Base-by-base conservation (phyloP, 2,113 vertebrate species). In the Crotalus viridis region DNA sequence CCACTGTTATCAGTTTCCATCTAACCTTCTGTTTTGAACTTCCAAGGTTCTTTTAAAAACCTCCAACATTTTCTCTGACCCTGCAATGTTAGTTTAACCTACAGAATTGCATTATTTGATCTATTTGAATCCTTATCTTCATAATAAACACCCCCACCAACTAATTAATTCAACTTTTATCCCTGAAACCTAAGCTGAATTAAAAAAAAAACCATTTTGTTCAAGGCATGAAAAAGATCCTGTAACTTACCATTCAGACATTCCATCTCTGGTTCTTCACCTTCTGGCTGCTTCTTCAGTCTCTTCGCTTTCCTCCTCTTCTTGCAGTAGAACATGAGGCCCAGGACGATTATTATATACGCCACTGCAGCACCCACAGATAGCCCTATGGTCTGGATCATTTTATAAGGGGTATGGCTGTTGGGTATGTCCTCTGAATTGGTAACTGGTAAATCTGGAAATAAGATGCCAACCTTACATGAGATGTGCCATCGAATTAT, bases 291-390 rank as follows among this genome's bases (percentile, higher is more conserved):
- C 95, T 99, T 99, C 96, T 99, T 98, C 95, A 98, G 96, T 9
- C 99, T 97, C 94, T 99, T 99, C 93, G 98, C 98, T 94, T 99
- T 98, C 93, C 99, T 98, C 43, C 99, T 97, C 96, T 99, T 99
- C 96, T 99, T 99, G 96, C 99, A 99, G 97, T 99, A 99, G 96
- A 99, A 99, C 99, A 99, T 99, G 96, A 99, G 98, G 46, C 99
- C 99, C 94, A 99, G 98, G 28, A 99, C 99, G 0, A 99, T 98
- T 0, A 99, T 99, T 90, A 99, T 99, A 96, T 99, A 99, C 12
- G 99, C 99, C 88, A 99, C 99, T 0, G 99, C 99, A 0, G 99
- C 99, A 0, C 99, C 99, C 96, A 99, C 99, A 0, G 99, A 99
- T 87, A 99, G 98, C 3, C 99, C 99, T 0, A 99, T 99, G 91